These are phyloP conservation scores for Xiphorhynchus erythropygius DNA, from an alignment of 2,797 vertebrate species.

Conservation along the genomic window DNA sequence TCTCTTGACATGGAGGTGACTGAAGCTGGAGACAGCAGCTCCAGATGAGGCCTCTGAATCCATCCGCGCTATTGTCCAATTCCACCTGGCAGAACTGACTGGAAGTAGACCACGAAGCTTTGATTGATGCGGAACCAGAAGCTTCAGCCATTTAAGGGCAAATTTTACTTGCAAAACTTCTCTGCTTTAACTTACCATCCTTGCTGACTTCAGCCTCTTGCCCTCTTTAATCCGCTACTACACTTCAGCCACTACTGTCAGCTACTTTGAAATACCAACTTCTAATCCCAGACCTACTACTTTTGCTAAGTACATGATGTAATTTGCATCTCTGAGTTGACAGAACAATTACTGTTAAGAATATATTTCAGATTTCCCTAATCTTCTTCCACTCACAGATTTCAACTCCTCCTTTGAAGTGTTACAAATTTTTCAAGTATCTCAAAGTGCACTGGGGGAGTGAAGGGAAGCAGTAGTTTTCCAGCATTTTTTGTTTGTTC, in stretches of 20 bases:
- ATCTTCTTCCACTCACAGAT: constrained; percentile 12
- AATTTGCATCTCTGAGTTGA: constrained; percentile 30
- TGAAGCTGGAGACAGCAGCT: not conserved
- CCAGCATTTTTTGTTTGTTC: not conserved
- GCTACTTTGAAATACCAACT: constrained; percentile 13
- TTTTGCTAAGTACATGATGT: not conserved
- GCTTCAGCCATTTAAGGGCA: not conserved
- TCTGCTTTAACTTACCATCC: not conserved
- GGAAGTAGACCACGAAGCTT: not conserved
- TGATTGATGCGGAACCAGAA: not conserved
- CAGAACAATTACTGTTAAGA: constrained; percentile 37
- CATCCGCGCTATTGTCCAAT: not conserved
- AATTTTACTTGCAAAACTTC: constrained; percentile 6
- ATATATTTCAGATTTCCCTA: constrained; percentile 44
- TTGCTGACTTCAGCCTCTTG: not conserved
- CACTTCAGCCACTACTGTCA: not conserved
- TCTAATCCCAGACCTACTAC: constrained; percentile 12
- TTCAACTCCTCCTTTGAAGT: constrained; percentile 13
- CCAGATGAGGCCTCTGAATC: not conserved
- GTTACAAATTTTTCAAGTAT: not conserved
- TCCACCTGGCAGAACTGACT: not conserved
- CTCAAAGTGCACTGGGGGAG: not conserved
- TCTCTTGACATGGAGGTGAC: not conserved
- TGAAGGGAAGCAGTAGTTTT: not conserved
- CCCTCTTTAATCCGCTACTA: not conserved